A percentile compares a stretch with the other conserved stretches of the same genome.
phyloP scores from a whole-genome alignment of 1,140 invertebrate species.

The Drosophila repletoides region DNA sequence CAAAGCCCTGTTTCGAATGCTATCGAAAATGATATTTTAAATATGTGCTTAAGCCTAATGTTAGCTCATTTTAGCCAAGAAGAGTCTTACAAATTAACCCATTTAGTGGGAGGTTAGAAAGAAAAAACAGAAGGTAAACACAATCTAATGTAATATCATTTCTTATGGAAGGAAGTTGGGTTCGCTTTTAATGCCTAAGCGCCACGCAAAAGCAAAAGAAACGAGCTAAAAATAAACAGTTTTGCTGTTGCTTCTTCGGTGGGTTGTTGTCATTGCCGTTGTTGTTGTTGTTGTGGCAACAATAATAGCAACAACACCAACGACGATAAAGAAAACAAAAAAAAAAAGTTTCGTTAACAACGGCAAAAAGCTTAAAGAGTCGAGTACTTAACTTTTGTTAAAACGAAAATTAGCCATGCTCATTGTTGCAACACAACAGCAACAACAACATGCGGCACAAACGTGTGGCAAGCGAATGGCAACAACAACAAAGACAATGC shows the following conservation, averaged over 20 bases:
- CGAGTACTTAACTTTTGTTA: conserved; percentile 75
- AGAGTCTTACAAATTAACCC: conserved; percentile 30
- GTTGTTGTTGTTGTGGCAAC: conserved; percentile 19
- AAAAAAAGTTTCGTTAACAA: conserved; percentile 59
- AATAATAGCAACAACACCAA: conserved; percentile 25
- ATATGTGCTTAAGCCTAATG: conserved; percentile 12
- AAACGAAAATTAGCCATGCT: conserved; percentile 77
- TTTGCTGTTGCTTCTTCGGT: conserved; percentile 13
- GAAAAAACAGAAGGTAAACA: conserved; percentile 1
- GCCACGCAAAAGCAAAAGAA: conserved; percentile 32
- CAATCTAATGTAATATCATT: conserved; percentile 23
- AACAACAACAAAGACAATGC: conserved; percentile 61
- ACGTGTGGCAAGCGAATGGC: conserved; percentile 67
- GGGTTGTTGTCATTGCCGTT: conserved; percentile 22
- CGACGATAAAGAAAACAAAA: no score
- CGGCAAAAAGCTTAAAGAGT: conserved; percentile 56
- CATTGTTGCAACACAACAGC: conserved; percentile 70
- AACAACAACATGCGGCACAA: conserved; percentile 51
- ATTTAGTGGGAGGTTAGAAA: conserved; percentile 1
- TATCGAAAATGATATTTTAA: not conserved
- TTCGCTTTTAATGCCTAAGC: conserved; percentile 40
- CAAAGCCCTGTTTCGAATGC: no score
- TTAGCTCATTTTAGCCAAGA: conserved; percentile 3
- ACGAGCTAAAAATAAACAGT: conserved; percentile 28
- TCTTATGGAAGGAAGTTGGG: conserved; percentile 11